Conservation (phyloP, 2,888 invertebrate species). For the Acleris holmiana region DNA sequence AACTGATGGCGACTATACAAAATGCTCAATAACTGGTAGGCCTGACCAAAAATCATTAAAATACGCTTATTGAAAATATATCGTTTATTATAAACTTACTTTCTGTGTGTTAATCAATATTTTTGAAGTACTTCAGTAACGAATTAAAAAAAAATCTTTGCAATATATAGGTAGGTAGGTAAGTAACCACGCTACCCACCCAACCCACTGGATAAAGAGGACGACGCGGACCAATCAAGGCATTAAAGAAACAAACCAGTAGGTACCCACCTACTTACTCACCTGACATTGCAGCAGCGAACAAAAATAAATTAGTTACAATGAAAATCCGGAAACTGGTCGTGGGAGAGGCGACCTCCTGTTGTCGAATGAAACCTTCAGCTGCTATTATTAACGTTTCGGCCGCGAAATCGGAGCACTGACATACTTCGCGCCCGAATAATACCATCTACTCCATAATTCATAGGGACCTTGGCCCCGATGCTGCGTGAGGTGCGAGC, state of each 20-base stretch:
- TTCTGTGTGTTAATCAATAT: too few relatives aligned
- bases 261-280: too few relatives aligned
- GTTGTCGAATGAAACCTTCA: constrained; percentile 76
- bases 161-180: too few relatives aligned
- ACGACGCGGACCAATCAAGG: not conserved
- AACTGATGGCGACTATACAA: too few relatives aligned
- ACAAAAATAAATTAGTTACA: constrained; percentile 42
- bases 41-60: too few relatives aligned
- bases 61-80: too few relatives aligned
- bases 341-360: constrained; percentile 72
- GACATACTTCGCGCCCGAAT: constrained; percentile 78
- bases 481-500: constrained; percentile 55
- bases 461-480: constrained; percentile 81
- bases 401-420: constrained; percentile 80
- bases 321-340: constrained; percentile 65
- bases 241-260: constrained; percentile 22
- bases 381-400: constrained; percentile 74
- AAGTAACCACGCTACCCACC: too few relatives aligned
- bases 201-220: not conserved
- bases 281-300: constrained; percentile 35
- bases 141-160: too few relatives aligned
- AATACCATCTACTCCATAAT: constrained; percentile 83
- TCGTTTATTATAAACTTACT: too few relatives aligned
- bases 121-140: too few relatives aligned
- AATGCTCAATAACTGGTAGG: too few relatives aligned